Evolutionary conservation across 2,888 invertebrate genomes (phyloP).

Genomic region (Calameuta pallipes): DNA sequence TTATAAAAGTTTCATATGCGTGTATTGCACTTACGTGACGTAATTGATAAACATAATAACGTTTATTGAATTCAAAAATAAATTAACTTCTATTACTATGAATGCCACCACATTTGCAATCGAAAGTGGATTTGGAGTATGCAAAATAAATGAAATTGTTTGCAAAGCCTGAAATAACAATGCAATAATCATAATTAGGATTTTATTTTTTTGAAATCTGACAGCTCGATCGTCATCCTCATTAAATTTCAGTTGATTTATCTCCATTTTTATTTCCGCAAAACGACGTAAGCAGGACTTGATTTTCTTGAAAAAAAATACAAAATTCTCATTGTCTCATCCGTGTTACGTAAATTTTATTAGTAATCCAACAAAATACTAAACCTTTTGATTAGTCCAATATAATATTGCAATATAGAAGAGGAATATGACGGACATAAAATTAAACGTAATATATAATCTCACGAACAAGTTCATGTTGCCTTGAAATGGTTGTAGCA

Average conservation of each 20-base stretch:
- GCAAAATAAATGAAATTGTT: not conserved
- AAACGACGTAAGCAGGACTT: not conserved
- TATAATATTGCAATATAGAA: not conserved
- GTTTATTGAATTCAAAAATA: not conserved
- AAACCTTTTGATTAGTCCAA: not conserved
- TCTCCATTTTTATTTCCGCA: not conserved
- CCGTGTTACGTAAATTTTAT: not conserved
- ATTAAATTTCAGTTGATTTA: not conserved
- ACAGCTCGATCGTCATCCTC: not conserved
- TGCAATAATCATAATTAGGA: not conserved
- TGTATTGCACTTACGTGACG: slow-evolving; percentile 13
- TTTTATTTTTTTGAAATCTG: not conserved
- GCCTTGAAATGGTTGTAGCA: not conserved
- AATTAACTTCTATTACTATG: rapidly evolving
- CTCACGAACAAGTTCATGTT: not conserved
- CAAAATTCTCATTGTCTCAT: not conserved
- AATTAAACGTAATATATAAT: not conserved
- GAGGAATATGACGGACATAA: not conserved
- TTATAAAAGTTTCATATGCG: not conserved
- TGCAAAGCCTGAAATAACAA: not conserved
- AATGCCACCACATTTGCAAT: rapidly evolving
- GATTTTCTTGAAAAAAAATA: not conserved
- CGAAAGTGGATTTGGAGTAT: rapidly evolving
- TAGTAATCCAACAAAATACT: not conserved
- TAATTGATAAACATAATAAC: slow-evolving; percentile 14